Evolutionary conservation across 2,113 vertebrate species (phyloP).

Genomic region (Mellivora capensis): DNA sequence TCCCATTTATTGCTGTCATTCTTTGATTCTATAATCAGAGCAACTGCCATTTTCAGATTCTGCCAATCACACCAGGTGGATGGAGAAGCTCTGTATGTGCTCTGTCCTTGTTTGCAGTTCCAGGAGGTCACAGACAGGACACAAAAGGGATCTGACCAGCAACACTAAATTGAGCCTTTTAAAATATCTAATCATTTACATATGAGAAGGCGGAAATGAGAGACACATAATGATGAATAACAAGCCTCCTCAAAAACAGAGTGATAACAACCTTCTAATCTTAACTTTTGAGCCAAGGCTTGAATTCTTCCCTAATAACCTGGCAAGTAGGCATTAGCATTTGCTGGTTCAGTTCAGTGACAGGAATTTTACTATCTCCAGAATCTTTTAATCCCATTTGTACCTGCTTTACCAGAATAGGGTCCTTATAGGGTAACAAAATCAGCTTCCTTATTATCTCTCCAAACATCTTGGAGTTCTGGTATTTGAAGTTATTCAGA

Average conservation of each 20-base stretch:
- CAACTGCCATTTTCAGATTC: not conserved
- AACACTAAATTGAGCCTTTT: not conserved
- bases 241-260: not conserved
- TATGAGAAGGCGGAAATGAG: not conserved
- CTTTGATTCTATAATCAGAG: not conserved
- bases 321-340: not conserved
- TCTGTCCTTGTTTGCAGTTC: not conserved
- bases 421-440: not conserved
- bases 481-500: not conserved
- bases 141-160: not conserved
- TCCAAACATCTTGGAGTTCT: not conserved
- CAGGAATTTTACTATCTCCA: not conserved
- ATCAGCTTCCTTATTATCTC: not conserved
- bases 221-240: not conserved
- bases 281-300: not conserved
- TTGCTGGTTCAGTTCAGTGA: not conserved
- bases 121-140: not conserved
- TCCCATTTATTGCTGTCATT: not conserved
- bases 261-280: not conserved
- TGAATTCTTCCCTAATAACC: not conserved
- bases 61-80: not conserved
- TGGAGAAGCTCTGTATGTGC: not conserved
- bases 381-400: not conserved
- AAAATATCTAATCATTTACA: slow-evolving; percentile 5
- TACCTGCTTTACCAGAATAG: slow-evolving; percentile 17